Evolutionary conservation across 2,888 invertebrate species (phyloP).

Genomic region (Drosophila yooni): DNA sequence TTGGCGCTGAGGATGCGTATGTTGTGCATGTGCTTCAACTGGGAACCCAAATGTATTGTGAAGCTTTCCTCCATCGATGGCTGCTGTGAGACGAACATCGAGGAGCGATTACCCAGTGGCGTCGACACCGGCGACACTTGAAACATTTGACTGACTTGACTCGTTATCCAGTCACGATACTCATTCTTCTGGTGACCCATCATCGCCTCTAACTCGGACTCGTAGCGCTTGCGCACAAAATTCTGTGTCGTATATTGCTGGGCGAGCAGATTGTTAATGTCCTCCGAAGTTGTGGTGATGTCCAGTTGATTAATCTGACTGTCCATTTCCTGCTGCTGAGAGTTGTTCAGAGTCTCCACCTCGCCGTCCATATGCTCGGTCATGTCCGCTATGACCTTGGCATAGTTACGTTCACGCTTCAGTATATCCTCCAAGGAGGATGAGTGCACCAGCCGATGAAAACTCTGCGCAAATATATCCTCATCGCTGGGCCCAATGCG

Average conservation of each 20-base stretch:
- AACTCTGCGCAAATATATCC: slow-evolving; percentile 88
- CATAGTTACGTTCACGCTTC: slow-evolving; percentile 94
- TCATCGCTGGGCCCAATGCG: slow-evolving; percentile 93
- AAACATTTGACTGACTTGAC: slow-evolving; percentile 84
- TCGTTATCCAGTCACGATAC: slow-evolving; percentile 94
- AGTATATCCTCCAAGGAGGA: slow-evolving; percentile 94
- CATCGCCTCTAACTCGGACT: slow-evolving; percentile 93
- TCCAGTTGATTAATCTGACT: slow-evolving; percentile 92
- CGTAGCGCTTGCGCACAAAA: slow-evolving; percentile 93
- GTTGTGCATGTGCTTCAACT: slow-evolving; percentile 99
- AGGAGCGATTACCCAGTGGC: slow-evolving; percentile 84
- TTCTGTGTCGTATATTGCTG: slow-evolving; percentile 93
- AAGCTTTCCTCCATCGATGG: slow-evolving; percentile 95
- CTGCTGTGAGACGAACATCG: slow-evolving; percentile 85
- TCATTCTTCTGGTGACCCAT: slow-evolving; percentile 93
- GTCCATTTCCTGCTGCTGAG: slow-evolving; percentile 96
- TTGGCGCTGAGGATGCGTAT: slow-evolving; percentile 95
- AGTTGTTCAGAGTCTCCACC: slow-evolving; percentile 89
- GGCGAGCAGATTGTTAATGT: slow-evolving; percentile 93
- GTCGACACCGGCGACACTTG: slow-evolving; percentile 82
- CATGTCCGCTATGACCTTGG: slow-evolving; percentile 91
- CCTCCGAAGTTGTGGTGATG: slow-evolving; percentile 88
- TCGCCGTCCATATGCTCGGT: slow-evolving; percentile 90
- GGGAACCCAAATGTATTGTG: slow-evolving; percentile 98
- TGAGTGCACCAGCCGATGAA: slow-evolving; percentile 90